A percentile compares a stretch with the other conserved stretches of the same genome.
Evolutionary conservation across 2,888 invertebrate species (phyloP).

Genomic region (Phaonia tiefii): DNA sequence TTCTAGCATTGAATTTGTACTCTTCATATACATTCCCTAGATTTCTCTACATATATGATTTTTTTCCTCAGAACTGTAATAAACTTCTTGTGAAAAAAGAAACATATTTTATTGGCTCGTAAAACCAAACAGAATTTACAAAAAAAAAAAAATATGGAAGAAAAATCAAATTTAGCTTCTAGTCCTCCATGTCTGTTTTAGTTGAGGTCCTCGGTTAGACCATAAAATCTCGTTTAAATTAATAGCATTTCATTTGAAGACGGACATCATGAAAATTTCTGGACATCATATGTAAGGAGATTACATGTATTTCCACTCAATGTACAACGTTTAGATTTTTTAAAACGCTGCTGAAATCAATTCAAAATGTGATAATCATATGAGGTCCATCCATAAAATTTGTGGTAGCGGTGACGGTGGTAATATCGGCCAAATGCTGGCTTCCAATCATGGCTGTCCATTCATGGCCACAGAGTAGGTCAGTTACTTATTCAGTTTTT

Average conservation of each 20-base stretch:
- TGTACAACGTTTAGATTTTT: no score
- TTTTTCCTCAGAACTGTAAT: no score
- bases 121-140: neutral
- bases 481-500: neutral
- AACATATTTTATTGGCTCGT: neutral
- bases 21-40: no score
- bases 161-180: neutral
- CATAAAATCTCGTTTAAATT: neutral
- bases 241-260: conserved; percentile 5
- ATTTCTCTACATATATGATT: no score
- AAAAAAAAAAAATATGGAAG: neutral
- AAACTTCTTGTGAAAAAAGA: no score
- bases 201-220: neutral
- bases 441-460: no score
- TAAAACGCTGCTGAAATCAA: neutral
- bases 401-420: neutral
- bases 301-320: no score
- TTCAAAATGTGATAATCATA: conserved; percentile 11
- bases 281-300: neutral
- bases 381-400: neutral
- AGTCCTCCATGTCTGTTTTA: no score
- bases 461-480: neutral
- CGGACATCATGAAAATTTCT: neutral
- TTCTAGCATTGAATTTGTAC: no score
- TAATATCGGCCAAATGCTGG: neutral